Evolutionary conservation across 1,140 invertebrate genomes (phyloP).

Genomic region (Caligus rogercresseyi): DNA sequence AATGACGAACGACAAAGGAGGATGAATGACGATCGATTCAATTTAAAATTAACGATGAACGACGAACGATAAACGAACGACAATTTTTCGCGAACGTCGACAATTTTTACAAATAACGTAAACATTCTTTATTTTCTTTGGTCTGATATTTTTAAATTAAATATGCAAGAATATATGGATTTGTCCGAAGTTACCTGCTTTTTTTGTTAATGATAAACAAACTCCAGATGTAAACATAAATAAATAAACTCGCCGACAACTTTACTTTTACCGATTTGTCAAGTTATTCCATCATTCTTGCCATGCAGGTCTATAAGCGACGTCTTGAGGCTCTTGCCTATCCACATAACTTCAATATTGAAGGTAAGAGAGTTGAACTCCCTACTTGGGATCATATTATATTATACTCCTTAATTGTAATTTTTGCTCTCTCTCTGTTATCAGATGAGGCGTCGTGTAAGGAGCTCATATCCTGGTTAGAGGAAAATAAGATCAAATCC

Average conservation of each 20-base stretch:
- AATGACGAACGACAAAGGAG: too few relatives aligned
- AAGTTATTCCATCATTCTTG: not conserved
- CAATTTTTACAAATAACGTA: too few relatives aligned
- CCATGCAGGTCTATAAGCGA: not conserved
- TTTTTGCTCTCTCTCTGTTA: not conserved
- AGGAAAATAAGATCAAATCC: not conserved
- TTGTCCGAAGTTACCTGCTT: too few relatives aligned
- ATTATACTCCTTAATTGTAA: not conserved
- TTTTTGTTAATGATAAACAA: not conserved
- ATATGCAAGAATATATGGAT: too few relatives aligned
- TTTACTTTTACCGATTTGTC: not conserved
- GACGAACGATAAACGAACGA: too few relatives aligned
- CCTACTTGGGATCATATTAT: too few relatives aligned
- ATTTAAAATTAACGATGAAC: too few relatives aligned
- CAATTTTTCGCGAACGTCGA: too few relatives aligned
- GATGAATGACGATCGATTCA: too few relatives aligned
- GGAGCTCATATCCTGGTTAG: not conserved
- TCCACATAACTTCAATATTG: not conserved
- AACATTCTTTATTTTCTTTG: too few relatives aligned
- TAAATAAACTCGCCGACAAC: not conserved
- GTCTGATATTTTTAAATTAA: too few relatives aligned
- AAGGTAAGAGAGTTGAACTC: not conserved
- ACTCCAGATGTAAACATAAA: not conserved
- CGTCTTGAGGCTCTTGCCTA: not conserved
- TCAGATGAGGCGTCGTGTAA: not conserved